Base-by-base conservation (phyloP, 2,888 invertebrate genomes). In the Drosophila mimica region DNA sequence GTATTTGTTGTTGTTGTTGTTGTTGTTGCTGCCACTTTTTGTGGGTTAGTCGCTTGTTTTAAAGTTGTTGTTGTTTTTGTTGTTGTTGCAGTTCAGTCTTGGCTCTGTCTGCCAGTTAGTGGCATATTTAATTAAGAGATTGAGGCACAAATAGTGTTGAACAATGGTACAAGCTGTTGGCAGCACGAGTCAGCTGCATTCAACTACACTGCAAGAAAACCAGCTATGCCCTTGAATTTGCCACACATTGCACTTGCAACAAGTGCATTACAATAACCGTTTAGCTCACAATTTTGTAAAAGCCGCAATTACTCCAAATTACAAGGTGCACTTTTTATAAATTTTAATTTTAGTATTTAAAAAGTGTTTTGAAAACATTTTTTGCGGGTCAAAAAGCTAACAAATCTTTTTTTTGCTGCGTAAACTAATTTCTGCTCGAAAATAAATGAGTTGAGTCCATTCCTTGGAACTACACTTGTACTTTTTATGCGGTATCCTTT, bases 81-180 rank as follows among this genome's bases (percentile, higher is more conserved):
- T 63, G 54, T 43, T 70, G 70, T 57, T 58, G 71, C 40, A 40
- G 40, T 59, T 62, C 53, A 61, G 62, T 43, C 56, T 56, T 34
- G 59, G 54, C 56, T 63, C 52, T 72, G 72, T 69, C 78, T 73
- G 68, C 75, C 80, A 88, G 83, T 87, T 80, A 71, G 87, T 81
- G 80, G 89, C 82, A 85, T 88, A 91, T 91, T 91, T 91, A 91
- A 91, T 91, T 91, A 91, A 91, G 91, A 87, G 91, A 91, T 91
- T 91, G 90, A 91, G 82, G 56, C 70, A 59, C 82, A 71, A 82
- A 86, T 82, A 84, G 86, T 91, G 83, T 91, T 84, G 83, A 90
- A 88, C 89, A 87, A 90, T 84, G 84, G 78, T 80, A 83, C 82
- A 80, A 46, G 81, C 70, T 85, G 81, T 84, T 76, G 72, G 54